Conservation (phyloP, 1,140 invertebrate genomes). For the Euura saliciscinereae region DNA sequence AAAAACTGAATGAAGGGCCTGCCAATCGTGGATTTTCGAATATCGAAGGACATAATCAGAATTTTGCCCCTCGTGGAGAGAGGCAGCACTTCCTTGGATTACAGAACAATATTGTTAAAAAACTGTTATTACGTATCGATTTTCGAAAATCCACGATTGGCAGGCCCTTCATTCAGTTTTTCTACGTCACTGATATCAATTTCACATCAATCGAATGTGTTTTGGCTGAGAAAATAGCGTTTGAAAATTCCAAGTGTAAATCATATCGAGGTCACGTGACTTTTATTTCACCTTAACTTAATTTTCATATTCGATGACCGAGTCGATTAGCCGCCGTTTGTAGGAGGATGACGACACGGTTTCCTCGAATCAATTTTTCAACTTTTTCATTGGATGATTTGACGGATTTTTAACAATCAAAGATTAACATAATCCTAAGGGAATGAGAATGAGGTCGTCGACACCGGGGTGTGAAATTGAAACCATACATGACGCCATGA, state of each 20-base stretch:
- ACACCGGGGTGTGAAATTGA: not conserved
- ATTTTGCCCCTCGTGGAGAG: no score
- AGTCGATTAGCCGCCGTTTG: not conserved
- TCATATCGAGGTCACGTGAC: no score
- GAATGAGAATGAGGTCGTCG: not conserved
- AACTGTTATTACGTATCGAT: no score
- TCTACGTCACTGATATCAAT: no score
- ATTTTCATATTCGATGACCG: not conserved
- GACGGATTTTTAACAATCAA: not conserved
- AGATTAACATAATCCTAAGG: no score
- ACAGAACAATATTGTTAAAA: no score
- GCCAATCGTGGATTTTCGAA: not conserved
- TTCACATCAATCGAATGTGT: no score
- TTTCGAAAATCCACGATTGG: not conserved
- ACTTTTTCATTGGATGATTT: constrained; percentile 13
- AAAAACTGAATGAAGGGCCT: no score
- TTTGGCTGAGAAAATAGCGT: no score
- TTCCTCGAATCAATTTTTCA: constrained; percentile 11
- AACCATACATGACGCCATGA: not conserved
- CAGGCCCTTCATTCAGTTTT: not conserved
- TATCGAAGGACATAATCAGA: not conserved
- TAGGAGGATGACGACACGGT: not conserved
- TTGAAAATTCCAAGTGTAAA: no score
- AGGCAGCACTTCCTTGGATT: no score
- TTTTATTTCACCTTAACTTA: not conserved